Evolutionary conservation across 2,797 vertebrate species (phyloP).

Genomic region (Sparus aurata): DNA sequence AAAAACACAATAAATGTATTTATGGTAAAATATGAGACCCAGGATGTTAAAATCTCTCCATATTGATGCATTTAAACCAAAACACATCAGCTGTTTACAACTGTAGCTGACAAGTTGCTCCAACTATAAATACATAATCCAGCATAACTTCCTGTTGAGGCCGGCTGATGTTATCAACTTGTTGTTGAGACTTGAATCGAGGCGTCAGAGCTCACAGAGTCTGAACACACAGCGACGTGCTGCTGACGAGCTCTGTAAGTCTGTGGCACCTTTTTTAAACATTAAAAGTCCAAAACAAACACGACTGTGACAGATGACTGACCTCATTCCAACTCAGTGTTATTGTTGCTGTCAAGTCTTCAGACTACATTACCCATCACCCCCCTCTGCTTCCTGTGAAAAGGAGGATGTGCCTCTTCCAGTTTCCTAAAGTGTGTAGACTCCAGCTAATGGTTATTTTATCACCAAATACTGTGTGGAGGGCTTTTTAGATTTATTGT

Average conservation of each 20-base stretch:
- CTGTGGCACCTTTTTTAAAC: background rate
- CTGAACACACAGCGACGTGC: too few relatives aligned
- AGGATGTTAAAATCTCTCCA: background rate
- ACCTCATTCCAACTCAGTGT: background rate
- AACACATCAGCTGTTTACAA: background rate
- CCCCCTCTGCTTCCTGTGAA: conserved; percentile 10
- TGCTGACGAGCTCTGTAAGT: background rate
- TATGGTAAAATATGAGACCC: background rate
- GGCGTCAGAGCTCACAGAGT: accelerated
- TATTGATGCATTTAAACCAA: background rate
- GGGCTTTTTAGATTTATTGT: background rate
- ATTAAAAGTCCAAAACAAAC: background rate
- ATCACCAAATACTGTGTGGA: too few relatives aligned
- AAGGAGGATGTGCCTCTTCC: background rate
- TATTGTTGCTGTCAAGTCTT: background rate
- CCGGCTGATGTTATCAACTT: background rate
- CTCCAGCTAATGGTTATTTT: too few relatives aligned
- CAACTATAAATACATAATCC: background rate
- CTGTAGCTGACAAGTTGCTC: background rate
- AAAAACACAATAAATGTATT: background rate
- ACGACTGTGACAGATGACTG: background rate
- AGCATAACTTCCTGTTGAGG: background rate
- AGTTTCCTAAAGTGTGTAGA: background rate
- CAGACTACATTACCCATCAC: conserved; percentile 48
- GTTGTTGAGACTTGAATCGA: background rate